Evolutionary conservation across 2,888 invertebrate species (phyloP).

Genomic region (Thereva unica): DNA sequence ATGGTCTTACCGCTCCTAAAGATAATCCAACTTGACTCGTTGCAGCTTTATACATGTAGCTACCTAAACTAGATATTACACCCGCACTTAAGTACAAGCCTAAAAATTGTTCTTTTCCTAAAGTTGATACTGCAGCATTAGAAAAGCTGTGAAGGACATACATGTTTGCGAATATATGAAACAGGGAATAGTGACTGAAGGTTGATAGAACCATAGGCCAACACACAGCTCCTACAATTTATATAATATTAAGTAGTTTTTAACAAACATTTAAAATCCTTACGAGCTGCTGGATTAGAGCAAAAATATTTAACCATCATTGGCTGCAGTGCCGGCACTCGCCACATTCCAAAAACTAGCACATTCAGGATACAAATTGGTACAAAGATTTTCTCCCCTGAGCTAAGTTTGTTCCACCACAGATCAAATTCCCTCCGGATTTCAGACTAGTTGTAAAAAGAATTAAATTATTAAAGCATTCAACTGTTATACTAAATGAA

Average conservation of each 20-base stretch:
- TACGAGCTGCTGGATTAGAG: constrained; percentile 78
- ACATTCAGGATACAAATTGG: constrained; percentile 79
- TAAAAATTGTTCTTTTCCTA: constrained; percentile 91
- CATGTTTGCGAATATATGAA: constrained; percentile 94
- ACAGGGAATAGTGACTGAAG: constrained; percentile 87
- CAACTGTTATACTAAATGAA: background rate
- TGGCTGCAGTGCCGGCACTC: constrained; percentile 70
- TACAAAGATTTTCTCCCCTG: constrained; percentile 77
- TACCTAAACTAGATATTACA: constrained; percentile 82
- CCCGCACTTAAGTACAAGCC: constrained; percentile 89
- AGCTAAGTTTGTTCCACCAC: constrained; percentile 73
- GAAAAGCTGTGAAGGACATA: constrained; percentile 87
- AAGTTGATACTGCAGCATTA: constrained; percentile 65
- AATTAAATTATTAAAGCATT: background rate
- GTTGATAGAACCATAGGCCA: constrained; percentile 92
- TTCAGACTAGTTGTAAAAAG: constrained; percentile 43
- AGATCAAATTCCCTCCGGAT: constrained; percentile 45
- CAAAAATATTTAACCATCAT: constrained; percentile 85
- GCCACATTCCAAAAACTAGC: constrained; percentile 82
- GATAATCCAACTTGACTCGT: constrained; percentile 75
- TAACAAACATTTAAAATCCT: constrained; percentile 50
- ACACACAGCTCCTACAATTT: constrained; percentile 69
- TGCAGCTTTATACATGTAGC: constrained; percentile 77
- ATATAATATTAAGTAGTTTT: background rate
- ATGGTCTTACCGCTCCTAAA: constrained; percentile 83